phyloP scores from a whole-genome alignment of 2,888 invertebrate species.

The Ichneumoninae sp. region DNA sequence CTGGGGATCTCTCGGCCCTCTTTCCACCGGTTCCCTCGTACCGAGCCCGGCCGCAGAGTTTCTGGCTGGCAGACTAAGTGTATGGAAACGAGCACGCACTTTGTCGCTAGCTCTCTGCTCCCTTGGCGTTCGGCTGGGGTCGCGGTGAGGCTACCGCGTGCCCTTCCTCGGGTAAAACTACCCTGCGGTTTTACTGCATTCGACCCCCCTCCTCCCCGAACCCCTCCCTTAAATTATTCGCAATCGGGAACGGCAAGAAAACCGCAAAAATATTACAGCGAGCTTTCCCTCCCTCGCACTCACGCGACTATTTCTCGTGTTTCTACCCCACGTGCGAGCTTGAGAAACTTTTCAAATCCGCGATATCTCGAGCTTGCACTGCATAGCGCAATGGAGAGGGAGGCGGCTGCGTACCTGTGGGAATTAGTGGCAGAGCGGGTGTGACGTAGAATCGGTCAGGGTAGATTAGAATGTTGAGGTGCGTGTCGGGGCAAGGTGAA shows the following conservation, averaged over 20 bases:
- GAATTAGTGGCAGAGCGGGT: constrained; percentile 20
- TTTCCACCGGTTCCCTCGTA: constrained; percentile 52
- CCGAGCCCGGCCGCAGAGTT: constrained; percentile 39
- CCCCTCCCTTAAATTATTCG: constrained; percentile 80
- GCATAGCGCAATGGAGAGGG: constrained; percentile 41
- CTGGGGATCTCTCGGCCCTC: constrained; percentile 61
- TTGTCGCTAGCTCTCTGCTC: constrained; percentile 62
- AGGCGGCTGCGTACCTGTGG: constrained; percentile 28
- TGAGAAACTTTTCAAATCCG: constrained; percentile 9
- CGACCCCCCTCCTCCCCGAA: constrained; percentile 16
- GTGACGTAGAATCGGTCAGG: constrained; percentile 43
- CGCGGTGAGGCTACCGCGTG: constrained; percentile 14
- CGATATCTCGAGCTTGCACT: constrained; percentile 20
- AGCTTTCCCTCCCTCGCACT: not conserved
- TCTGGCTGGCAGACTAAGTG: constrained; percentile 68
- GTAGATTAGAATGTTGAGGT: constrained; percentile 62
- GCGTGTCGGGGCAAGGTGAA: constrained; percentile 48
- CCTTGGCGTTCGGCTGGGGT: constrained; percentile 21
- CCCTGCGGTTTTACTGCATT: constrained; percentile 70
- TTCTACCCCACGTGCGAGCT: not conserved
- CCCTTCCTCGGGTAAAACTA: constrained; percentile 63
- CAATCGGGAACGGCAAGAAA: constrained; percentile 70
- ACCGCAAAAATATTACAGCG: constrained; percentile 81
- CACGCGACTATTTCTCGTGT: constrained; percentile 12
- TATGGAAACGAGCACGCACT: constrained; percentile 81